Conservation (phyloP, 1,140 invertebrate species). For the Bombus waltoni region DNA sequence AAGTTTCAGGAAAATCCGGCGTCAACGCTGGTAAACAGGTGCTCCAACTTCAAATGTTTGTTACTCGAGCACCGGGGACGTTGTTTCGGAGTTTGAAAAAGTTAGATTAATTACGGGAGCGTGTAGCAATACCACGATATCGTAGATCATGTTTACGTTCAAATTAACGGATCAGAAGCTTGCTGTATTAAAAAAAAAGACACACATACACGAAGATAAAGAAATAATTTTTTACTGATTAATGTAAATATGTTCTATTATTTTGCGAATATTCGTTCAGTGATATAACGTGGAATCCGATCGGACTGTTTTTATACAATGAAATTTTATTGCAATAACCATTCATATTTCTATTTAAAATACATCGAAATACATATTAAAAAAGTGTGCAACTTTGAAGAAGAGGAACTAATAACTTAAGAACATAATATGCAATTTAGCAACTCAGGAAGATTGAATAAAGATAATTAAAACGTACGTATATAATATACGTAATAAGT, state of each 20-base stretch:
- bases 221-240: background rate
- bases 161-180: slow-evolving; percentile 13
- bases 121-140: slow-evolving; percentile 1
- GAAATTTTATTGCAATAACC: too few relatives aligned
- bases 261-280: background rate
- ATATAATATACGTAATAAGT: too few relatives aligned
- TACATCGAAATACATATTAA: background rate
- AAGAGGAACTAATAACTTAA: too few relatives aligned
- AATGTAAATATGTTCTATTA: background rate
- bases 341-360: too few relatives aligned
- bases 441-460: too few relatives aligned
- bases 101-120: slow-evolving; percentile 31
- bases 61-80: slow-evolving; percentile 16
- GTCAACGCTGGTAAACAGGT: slow-evolving; percentile 19
- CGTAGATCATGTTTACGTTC: slow-evolving; percentile 13
- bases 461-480: too few relatives aligned
- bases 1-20: slow-evolving; percentile 24
- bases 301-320: background rate
- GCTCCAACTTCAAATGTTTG: slow-evolving; percentile 33
- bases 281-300: background rate
- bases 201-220: background rate
- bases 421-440: too few relatives aligned
- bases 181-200: background rate
- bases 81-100: slow-evolving; percentile 36
- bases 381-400: background rate